These are phyloP conservation scores for Verasper variegatus DNA, from an alignment of 2,113 vertebrate species.

Conservation along the genomic window DNA sequence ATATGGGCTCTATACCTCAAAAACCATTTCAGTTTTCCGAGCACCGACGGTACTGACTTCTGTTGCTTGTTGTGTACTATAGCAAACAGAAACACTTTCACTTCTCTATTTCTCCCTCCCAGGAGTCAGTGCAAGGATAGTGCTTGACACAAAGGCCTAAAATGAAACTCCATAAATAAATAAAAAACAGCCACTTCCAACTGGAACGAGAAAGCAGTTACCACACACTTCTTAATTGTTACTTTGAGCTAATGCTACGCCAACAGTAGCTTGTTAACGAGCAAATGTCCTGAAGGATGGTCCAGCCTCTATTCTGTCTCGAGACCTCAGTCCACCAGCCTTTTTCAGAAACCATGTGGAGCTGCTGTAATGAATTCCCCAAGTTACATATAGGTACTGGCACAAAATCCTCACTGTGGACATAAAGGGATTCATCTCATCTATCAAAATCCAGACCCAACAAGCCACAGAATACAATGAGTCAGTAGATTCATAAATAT, in stretches of 20 bases:
- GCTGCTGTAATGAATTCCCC: background rate
- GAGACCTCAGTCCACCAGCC: background rate
- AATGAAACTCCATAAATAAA: background rate
- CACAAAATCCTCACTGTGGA: background rate
- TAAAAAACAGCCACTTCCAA: background rate
- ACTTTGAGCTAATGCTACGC: background rate
- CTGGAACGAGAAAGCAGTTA: background rate
- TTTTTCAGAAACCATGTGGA: background rate
- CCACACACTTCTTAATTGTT: background rate
- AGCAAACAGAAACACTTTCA: background rate
- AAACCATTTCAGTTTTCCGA: too few species aligned
- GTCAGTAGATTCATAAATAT: background rate
- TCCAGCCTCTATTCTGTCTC: background rate
- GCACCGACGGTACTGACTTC: background rate
- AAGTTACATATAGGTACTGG: background rate
- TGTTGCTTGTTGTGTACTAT: background rate
- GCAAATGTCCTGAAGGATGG: background rate
- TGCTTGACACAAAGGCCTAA: background rate
- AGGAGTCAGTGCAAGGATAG: too few species aligned
- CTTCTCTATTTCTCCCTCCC: background rate
- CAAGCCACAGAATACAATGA: background rate
- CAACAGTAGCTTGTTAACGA: background rate
- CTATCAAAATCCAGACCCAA: conserved; percentile 2
- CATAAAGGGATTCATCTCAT: background rate
- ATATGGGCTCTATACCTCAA: too few species aligned